Percentiles rank a stretch among this genome's conserved stretches.
Conservation (phyloP, 2,797 vertebrate genomes). For the Gymnoscopelus braueri region DNA sequence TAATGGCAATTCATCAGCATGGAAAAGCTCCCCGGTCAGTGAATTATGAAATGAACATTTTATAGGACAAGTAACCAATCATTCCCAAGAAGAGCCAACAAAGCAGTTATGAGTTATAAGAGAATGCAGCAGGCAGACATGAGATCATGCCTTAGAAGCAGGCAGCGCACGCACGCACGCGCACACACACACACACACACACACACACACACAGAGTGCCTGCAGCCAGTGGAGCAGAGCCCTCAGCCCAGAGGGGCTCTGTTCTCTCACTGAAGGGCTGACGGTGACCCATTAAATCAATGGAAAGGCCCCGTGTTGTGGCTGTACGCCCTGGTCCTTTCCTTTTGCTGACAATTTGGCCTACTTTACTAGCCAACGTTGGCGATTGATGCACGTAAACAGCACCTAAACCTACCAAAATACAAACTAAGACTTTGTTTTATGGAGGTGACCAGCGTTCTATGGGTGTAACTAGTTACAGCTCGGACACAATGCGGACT, state of each 20-base stretch:
- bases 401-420: not conserved
- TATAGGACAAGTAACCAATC: conserved; percentile 9
- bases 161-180: no score
- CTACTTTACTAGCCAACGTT: conserved; percentile 28
- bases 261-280: conserved; percentile 34
- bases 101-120: not conserved
- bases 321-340: conserved; percentile 39
- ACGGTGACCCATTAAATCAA: conserved; percentile 46
- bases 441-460: no score
- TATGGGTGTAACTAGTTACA: no score
- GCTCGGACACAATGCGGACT: no score
- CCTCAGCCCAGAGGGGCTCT: conserved; percentile 10
- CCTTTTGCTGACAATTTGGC: conserved; percentile 44
- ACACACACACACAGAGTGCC: not conserved
- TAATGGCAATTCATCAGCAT: no score
- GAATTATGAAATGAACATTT: not conserved
- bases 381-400: not conserved
- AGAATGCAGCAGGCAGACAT: conserved; percentile 41
- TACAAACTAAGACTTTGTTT: no score
- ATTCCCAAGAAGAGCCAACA: conserved; percentile 4
- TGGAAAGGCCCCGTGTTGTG: conserved; percentile 54
- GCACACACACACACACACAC: no score
- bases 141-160: conserved; percentile 35
- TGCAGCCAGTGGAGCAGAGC: not conserved
- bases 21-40: not conserved